phyloP scores from a whole-genome alignment of 2,888 invertebrate species.

The Drosophila ezoana region DNA sequence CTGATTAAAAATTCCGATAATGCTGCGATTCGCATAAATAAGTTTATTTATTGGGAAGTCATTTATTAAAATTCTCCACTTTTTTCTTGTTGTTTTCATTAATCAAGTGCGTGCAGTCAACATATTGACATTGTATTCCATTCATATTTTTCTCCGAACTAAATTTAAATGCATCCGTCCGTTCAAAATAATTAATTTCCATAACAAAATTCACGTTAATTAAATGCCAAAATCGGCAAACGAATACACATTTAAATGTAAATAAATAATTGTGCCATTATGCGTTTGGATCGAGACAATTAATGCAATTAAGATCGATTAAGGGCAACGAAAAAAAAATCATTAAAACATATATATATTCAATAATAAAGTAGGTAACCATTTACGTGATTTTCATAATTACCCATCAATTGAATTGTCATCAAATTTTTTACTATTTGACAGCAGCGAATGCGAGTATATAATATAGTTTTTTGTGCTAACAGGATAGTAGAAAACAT shows the following conservation, averaged over 20 bases:
- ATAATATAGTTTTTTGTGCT: not conserved
- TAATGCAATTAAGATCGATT: slow-evolving; percentile 51
- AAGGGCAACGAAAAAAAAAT: slow-evolving; percentile 17
- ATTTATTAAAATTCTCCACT: slow-evolving; percentile 32
- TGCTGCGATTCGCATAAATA: slow-evolving; percentile 3
- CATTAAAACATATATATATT: slow-evolving; percentile 1
- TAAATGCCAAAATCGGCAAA: slow-evolving; percentile 47
- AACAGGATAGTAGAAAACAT: not conserved
- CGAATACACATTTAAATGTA: slow-evolving; percentile 63
- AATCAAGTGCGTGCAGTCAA: slow-evolving; percentile 62
- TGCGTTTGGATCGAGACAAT: slow-evolving; percentile 35
- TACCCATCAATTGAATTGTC: slow-evolving; percentile 26
- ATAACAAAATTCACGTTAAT: slow-evolving; percentile 64
- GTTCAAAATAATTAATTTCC: slow-evolving; percentile 66
- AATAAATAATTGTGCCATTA: slow-evolving; percentile 56
- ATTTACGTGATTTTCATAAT: slow-evolving; percentile 22
- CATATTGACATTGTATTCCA: slow-evolving; percentile 68
- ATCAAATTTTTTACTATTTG: not conserved
- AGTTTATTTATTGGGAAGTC: slow-evolving; percentile 24
- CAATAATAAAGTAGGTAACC: slow-evolving; percentile 8
- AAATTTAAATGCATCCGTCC: slow-evolving; percentile 51
- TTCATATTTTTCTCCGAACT: slow-evolving; percentile 19
- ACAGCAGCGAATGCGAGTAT: not conserved
- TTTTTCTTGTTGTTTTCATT: slow-evolving; percentile 47
- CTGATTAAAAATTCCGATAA: slow-evolving; percentile 15